Percentiles rank a stretch among this genome's conserved stretches.
phyloP scores from a whole-genome alignment of 2,113 vertebrate genomes.

The Motacilla tschutschensis region DNA sequence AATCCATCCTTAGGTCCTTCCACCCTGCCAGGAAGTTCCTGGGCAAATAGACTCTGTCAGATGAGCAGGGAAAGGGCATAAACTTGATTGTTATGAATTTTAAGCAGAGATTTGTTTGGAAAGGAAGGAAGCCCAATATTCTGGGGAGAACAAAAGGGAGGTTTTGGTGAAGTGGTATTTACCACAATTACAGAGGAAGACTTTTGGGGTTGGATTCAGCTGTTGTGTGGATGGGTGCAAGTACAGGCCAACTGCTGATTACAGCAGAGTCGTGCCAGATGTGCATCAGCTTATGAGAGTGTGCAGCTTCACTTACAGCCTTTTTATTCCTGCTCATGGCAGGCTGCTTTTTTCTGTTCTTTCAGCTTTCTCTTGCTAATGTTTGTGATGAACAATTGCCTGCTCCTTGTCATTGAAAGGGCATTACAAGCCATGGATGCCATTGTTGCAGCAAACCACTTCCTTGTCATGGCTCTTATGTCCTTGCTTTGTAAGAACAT shows the following conservation, averaged over 20 bases:
- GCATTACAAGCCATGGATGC: neutral
- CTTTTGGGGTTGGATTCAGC: neutral
- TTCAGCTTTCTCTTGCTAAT: neutral
- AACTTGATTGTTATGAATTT: neutral
- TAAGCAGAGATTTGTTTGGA: neutral
- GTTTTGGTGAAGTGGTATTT: conserved; percentile 12
- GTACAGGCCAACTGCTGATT: neutral
- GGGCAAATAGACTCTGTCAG: neutral
- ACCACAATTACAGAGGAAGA: conserved; percentile 1
- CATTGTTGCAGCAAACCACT: conserved; percentile 27
- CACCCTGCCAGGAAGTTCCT: neutral
- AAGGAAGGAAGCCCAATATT: neutral
- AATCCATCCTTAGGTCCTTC: neutral
- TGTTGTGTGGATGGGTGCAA: neutral
- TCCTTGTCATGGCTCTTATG: neutral
- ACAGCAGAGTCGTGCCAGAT: neutral
- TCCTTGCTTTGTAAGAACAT: conserved; percentile 1
- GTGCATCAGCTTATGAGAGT: neutral
- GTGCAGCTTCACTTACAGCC: neutral
- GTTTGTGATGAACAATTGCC: conserved; percentile 29
- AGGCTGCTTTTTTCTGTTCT: neutral
- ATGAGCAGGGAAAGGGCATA: neutral
- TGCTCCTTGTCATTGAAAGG: conserved; percentile 25
- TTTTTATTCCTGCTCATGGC: neutral
- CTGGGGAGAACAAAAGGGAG: neutral